These are phyloP conservation scores for Caenorhabditis becei DNA, from an alignment of 2,888 invertebrate genomes.

Conservation along the genomic window DNA sequence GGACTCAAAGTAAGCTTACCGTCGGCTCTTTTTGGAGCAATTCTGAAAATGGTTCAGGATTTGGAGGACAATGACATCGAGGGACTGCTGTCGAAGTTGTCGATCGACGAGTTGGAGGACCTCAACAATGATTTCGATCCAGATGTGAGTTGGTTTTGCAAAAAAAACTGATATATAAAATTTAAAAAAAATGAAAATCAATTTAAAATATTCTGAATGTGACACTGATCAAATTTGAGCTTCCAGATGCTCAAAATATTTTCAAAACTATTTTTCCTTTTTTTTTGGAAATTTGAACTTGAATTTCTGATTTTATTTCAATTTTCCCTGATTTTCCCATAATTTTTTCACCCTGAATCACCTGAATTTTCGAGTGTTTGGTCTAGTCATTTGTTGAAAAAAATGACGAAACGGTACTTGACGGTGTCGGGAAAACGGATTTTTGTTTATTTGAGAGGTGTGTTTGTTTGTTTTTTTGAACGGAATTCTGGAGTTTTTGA, in stretches of 20 bases:
- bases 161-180: neutral
- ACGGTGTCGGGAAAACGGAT: neutral
- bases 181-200: neutral
- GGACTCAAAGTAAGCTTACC: conserved; percentile 63
- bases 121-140: conserved; percentile 99
- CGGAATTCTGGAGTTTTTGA: no score
- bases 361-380: no score
- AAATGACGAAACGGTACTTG: neutral
- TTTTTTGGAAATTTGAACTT: no score
- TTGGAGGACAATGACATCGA: conserved; percentile 88
- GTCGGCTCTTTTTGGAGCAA: conserved; percentile 4
- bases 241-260: no score
- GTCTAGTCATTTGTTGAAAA: neutral
- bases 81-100: conserved; percentile 92
- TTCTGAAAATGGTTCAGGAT: conserved; percentile 67
- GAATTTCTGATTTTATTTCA: no score
- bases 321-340: no score
- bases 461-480: no score
- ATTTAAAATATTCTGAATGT: neutral
- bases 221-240: no score
- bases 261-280: no score
- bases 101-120: conserved; percentile 95
- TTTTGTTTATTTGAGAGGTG: no score
- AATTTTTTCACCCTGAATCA: no score
- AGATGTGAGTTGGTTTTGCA: conserved; percentile 86